Evolutionary conservation across 2,888 invertebrate genomes (phyloP).

Genomic region (Lumbricus terrestris): DNA sequence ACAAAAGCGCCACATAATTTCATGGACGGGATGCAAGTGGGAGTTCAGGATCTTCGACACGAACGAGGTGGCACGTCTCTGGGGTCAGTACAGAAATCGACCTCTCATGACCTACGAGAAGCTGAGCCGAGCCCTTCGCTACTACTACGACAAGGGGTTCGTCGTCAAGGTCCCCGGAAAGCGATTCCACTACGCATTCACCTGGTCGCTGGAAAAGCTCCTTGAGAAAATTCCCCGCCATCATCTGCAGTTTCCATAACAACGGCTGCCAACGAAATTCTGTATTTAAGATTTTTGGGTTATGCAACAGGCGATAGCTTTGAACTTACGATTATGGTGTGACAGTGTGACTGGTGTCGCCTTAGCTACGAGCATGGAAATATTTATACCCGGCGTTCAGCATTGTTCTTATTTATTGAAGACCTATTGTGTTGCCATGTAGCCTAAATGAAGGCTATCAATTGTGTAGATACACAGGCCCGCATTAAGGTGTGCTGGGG

Average conservation of each 20-base stretch:
- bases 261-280: not conserved
- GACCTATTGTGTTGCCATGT: not conserved
- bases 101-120: not conserved
- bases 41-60: not conserved
- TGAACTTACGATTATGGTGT: too few relatives aligned
- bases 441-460: not conserved
- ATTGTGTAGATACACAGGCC: too few relatives aligned
- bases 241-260: not conserved
- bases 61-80: not conserved
- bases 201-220: not conserved
- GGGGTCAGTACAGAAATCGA: not conserved
- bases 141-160: conserved; percentile 3
- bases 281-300: too few relatives aligned
- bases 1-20: not conserved
- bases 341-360: too few relatives aligned
- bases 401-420: not conserved
- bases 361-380: not conserved
- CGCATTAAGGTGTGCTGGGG: too few relatives aligned
- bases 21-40: not conserved
- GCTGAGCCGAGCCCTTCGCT: not conserved
- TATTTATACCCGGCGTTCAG: not conserved
- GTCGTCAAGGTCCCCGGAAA: not conserved
- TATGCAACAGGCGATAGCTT: too few relatives aligned
- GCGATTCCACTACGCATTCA: not conserved
- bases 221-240: not conserved